A percentile compares a stretch with the other conserved stretches of the same genome.
These are phyloP conservation scores for Pterocles burchelli DNA, from an alignment of 2,113 vertebrate species.

Conservation along the genomic window DNA sequence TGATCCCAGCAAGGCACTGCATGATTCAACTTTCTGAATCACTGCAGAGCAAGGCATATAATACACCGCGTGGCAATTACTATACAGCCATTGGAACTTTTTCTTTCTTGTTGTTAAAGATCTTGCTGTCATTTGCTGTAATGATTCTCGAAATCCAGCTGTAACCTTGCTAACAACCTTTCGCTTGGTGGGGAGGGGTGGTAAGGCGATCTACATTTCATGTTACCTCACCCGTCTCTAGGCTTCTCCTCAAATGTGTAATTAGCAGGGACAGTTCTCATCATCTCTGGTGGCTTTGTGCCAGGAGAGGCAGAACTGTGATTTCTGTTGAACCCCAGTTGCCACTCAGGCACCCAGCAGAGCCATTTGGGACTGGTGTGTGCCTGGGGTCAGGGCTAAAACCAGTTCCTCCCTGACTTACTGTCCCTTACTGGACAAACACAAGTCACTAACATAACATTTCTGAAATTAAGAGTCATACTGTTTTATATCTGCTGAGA, in stretches of 20 bases:
- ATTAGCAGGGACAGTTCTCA: background rate
- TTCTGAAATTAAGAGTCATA: background rate
- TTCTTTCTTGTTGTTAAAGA: constrained; percentile 28
- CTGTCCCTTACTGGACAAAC: background rate
- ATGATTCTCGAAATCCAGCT: background rate
- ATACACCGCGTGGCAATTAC: background rate
- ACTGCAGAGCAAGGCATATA: background rate
- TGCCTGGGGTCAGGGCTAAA: background rate
- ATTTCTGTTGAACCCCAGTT: background rate
- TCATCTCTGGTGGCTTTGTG: background rate
- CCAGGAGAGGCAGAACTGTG: background rate
- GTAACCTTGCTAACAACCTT: constrained; percentile 35
- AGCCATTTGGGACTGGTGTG: background rate
- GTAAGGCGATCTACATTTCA: constrained; percentile 6
- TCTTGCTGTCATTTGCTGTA: constrained; percentile 32
- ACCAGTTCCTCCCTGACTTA: background rate
- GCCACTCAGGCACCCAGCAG: background rate
- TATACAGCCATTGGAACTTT: background rate
- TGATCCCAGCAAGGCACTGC: constrained; percentile 55
- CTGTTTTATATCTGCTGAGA: background rate
- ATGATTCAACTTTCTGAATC: constrained; percentile 1
- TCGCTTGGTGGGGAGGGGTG: background rate
- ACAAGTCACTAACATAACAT: background rate
- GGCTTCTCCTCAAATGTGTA: background rate
- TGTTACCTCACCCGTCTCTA: background rate